Evolutionary conservation across 2,888 invertebrate species (phyloP).

Genomic region (Scaptomyza flava): DNA sequence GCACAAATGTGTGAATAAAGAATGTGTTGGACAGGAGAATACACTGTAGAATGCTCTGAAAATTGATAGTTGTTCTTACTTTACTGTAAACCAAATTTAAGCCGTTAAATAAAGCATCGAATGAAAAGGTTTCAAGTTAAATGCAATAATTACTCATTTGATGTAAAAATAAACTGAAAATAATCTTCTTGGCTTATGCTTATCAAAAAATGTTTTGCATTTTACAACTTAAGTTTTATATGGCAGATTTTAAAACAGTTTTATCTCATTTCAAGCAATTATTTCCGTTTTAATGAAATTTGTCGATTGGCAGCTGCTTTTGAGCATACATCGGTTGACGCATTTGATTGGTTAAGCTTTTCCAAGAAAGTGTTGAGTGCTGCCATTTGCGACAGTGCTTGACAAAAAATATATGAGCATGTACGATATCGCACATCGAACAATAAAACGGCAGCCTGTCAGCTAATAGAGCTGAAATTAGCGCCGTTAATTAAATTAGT

Average conservation of each 20-base stretch:
- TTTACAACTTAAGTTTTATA: not conserved
- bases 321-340: slow-evolving; percentile 13
- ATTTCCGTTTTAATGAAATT: not conserved
- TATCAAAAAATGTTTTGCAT: not conserved
- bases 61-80: too few species aligned
- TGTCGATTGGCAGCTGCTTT: not conserved
- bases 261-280: not conserved
- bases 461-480: slow-evolving; percentile 71
- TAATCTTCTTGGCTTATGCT: not conserved
- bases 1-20: too few species aligned
- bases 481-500: slow-evolving; percentile 68
- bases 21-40: too few species aligned
- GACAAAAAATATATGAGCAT: slow-evolving; percentile 12
- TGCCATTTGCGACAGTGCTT: slow-evolving; percentile 31
- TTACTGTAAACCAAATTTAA: too few species aligned
- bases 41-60: too few species aligned
- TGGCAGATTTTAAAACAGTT: not conserved
- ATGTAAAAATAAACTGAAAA: too few species aligned
- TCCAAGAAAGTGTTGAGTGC: slow-evolving; percentile 44
- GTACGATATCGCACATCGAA: slow-evolving; percentile 9
- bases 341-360: slow-evolving; percentile 31
- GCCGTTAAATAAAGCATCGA: too few species aligned
- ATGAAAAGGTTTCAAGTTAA: too few species aligned
- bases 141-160: too few species aligned
- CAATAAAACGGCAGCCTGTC: slow-evolving; percentile 57